Conservation (phyloP, 92 coral and sea anemone genomes). For the Epizoanthus ramosus region DNA sequence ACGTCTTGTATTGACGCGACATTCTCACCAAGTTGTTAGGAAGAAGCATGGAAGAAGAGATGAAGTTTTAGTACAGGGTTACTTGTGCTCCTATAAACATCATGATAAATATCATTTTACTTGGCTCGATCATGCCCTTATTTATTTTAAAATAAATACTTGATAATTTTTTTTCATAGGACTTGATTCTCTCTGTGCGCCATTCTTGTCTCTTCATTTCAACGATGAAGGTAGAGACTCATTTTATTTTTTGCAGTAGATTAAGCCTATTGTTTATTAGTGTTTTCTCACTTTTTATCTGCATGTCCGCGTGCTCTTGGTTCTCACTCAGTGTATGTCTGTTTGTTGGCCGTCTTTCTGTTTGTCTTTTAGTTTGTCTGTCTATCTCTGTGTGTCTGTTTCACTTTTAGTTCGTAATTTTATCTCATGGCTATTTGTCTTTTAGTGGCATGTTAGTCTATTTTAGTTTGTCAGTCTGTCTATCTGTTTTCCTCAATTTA, state of each 20-base stretch:
- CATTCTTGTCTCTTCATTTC: constrained; percentile 89
- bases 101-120: no score
- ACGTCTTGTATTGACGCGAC: no score
- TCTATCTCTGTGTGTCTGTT: neutral
- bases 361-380: neutral
- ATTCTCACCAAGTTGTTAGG: neutral
- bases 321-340: neutral
- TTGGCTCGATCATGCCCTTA: no score
- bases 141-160: no score
- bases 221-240: constrained; percentile 83
- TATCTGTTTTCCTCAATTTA: no score
- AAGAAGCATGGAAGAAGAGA: no score
- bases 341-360: neutral
- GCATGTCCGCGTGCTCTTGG: neutral
- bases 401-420: neutral
- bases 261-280: no score
- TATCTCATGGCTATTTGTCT: neutral
- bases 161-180: constrained; percentile 49
- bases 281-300: neutral
- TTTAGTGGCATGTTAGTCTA: neutral
- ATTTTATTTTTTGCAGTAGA: neutral
- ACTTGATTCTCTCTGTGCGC: constrained; percentile 97
- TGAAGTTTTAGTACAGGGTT: no score
- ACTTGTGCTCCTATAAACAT: no score
- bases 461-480: no score